These are phyloP conservation scores for Fregetta grallaria DNA, from an alignment of 2,113 vertebrate species.

Conservation along the genomic window DNA sequence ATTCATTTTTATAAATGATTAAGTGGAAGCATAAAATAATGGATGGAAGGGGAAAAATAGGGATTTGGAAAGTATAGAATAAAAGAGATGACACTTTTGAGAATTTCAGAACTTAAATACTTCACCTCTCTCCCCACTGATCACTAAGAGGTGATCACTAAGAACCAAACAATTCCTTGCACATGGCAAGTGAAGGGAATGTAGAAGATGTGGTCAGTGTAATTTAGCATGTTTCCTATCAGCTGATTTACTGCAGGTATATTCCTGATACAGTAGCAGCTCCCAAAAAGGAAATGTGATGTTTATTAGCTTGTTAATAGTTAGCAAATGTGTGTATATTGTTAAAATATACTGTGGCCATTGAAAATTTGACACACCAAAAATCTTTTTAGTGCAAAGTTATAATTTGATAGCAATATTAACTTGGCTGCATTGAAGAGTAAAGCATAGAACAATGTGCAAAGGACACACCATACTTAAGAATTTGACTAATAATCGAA, in stretches of 20 bases:
- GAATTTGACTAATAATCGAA: background rate
- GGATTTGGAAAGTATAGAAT: background rate
- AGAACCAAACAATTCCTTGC: background rate
- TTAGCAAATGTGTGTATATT: background rate
- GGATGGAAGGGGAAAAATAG: background rate
- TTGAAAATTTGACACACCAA: background rate
- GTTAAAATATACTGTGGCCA: background rate
- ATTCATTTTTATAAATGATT: background rate
- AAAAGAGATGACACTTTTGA: background rate
- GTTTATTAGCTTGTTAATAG: background rate
- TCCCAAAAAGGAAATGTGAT: background rate
- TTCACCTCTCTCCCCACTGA: background rate
- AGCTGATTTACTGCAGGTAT: background rate
- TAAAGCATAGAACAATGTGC: background rate
- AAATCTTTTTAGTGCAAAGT: background rate
- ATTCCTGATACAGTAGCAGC: background rate
- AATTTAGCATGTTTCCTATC: background rate
- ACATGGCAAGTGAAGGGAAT: background rate
- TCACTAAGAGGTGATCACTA: background rate
- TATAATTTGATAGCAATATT: background rate
- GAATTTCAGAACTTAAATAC: background rate
- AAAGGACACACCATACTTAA: background rate
- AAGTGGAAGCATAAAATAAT: background rate
- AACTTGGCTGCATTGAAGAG: background rate
- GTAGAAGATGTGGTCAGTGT: background rate